Evolutionary conservation across 2,113 vertebrate genomes (phyloP).

Genomic region (Podarcis raffonei): DNA sequence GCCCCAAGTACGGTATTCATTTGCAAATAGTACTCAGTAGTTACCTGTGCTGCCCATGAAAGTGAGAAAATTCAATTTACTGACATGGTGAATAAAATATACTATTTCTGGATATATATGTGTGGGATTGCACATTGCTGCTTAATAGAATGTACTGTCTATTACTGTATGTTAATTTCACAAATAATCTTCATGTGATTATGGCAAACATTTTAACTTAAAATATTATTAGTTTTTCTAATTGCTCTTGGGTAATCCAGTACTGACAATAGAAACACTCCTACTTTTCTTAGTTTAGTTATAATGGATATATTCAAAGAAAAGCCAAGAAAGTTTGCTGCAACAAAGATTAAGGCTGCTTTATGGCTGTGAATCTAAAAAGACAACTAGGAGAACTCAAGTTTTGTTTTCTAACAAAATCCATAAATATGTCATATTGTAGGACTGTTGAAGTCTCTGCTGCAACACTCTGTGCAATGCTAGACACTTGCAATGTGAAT

Average conservation of each 20-base stretch:
- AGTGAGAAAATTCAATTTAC: not conserved
- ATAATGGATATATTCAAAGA: not conserved
- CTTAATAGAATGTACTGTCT: not conserved
- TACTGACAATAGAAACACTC: not conserved
- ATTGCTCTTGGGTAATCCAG: not conserved
- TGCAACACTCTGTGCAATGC: not conserved
- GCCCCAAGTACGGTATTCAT: not conserved
- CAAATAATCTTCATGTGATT: not conserved
- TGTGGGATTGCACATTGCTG: not conserved
- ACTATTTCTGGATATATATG: not conserved
- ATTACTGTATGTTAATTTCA: not conserved
- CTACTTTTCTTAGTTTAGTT: not conserved
- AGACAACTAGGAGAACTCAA: not conserved
- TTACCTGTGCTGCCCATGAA: not conserved
- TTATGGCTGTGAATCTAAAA: not conserved
- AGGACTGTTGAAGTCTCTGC: not conserved
- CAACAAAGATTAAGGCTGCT: not conserved
- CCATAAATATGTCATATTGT: not conserved
- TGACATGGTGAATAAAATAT: not conserved
- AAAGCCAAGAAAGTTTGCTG: not conserved
- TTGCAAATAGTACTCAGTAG: not conserved
- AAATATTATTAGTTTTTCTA: not conserved
- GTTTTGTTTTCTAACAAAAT: conserved; percentile 7
- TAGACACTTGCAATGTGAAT: not conserved
- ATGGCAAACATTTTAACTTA: not conserved